Evolutionary conservation across 2,888 invertebrate genomes (phyloP).

Genomic region (Diarsia rubi): DNA sequence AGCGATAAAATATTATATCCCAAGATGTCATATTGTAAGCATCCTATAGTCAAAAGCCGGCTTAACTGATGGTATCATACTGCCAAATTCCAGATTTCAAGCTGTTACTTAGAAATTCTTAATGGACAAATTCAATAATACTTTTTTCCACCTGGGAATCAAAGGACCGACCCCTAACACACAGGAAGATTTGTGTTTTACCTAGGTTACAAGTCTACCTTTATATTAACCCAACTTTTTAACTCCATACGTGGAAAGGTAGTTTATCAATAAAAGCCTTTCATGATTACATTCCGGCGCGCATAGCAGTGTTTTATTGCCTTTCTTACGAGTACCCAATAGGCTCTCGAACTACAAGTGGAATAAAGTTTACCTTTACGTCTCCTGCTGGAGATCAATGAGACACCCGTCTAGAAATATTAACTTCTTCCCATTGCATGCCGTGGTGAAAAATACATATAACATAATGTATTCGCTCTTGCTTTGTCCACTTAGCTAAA

Average conservation of each 20-base stretch:
- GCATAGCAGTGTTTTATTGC: constrained; percentile 61
- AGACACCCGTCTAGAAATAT: neutral
- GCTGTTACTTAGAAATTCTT: neutral
- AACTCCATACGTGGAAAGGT: constrained; percentile 12
- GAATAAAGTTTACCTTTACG: constrained; percentile 43
- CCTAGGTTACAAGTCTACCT: neutral
- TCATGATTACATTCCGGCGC: constrained; percentile 58
- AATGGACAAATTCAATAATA: neutral
- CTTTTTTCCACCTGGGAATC: neutral
- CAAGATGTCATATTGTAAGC: too few relatives aligned
- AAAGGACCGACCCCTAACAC: too few relatives aligned
- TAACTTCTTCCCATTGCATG: neutral
- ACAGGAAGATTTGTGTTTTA: too few relatives aligned
- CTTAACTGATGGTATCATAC: neutral
- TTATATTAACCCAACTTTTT: constrained; percentile 1
- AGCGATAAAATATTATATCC: too few relatives aligned
- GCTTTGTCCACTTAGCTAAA: too few relatives aligned
- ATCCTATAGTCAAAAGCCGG: too few relatives aligned
- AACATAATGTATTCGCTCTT: too few relatives aligned
- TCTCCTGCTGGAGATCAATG: neutral
- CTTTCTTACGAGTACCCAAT: constrained; percentile 33
- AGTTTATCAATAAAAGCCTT: constrained; percentile 59
- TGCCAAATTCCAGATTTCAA: neutral
- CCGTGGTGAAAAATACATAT: neutral
- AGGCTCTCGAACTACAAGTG: constrained; percentile 39